Conservation (phyloP, 2,888 invertebrate species). For the Drosophila neonasuta region DNA sequence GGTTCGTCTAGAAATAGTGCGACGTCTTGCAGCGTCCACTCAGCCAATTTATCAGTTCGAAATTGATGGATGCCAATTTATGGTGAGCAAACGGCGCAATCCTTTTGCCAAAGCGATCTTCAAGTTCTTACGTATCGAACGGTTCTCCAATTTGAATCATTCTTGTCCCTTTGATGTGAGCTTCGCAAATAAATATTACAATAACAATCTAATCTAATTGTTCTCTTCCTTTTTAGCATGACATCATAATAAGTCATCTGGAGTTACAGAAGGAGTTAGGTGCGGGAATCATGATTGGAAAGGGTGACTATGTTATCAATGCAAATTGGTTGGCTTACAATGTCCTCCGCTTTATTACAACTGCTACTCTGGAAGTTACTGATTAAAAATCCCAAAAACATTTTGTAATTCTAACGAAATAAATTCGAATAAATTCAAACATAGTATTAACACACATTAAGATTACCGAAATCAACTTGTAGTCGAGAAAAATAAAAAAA, state of each 20-base stretch:
- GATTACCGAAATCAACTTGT: no score
- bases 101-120: slow-evolving; percentile 28
- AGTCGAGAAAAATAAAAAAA: no score
- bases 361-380: slow-evolving; percentile 2
- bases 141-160: slow-evolving; percentile 47
- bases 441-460: no score
- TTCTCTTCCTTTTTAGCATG: slow-evolving; percentile 21
- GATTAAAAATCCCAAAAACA: not conserved
- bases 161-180: slow-evolving; percentile 52
- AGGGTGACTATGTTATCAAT: slow-evolving; percentile 16
- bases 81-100: slow-evolving; percentile 31
- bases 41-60: slow-evolving; percentile 7
- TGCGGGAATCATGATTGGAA: not conserved
- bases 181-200: not conserved
- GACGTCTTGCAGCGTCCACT: slow-evolving; percentile 10
- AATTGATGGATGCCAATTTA: slow-evolving; percentile 43
- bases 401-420: no score
- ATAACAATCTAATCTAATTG: not conserved
- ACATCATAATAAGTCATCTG: slow-evolving; percentile 21
- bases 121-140: slow-evolving; percentile 2
- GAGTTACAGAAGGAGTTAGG: slow-evolving; percentile 6
- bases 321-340: slow-evolving; percentile 11
- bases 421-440: no score
- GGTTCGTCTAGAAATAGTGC: slow-evolving; percentile 2
- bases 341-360: slow-evolving; percentile 4